Base-by-base conservation (phyloP, 1,140 invertebrate species). In the Heliothis subflexa region DNA sequence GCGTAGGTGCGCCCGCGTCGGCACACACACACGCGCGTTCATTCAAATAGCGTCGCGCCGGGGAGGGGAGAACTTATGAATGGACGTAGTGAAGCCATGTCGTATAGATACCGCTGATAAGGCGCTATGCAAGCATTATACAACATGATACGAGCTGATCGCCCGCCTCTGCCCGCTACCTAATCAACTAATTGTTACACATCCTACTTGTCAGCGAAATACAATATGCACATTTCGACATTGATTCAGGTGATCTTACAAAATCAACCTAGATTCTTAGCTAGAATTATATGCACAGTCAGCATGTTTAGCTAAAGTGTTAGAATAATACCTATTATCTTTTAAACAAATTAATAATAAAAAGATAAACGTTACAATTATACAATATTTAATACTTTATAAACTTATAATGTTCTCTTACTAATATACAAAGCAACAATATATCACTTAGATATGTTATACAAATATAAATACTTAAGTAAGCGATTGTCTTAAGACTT, bases 101-200 rank as follows among this genome's bases (percentile, higher is more conserved):
- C 86, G 87, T 86, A 85, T 80, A 89, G 91, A 94, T 94, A 92
- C 81, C 88, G 86, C 85, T 93, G 91, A 93, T 93, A 93, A 92
- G 84, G 82, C 85, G 86, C 83, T 85, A 81, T 84, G 85, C 85
- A 77, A 82, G 77, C 83, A 82, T 86, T 84, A 86, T 84, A 84
- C 74, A 84, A 81, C 78, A 72, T 74, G 81, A 85, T 85, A 83
- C 78, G 74, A 47, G 68, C 71, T 25, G 68, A 71, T 71, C 68
- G 52, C 50, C 13, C 52, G n/a, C 50, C 68, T 25, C 11, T 11
- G 7, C 40, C 49, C 50, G 52, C 68, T 71, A 49, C 68, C 47
- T 50, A 52, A 70, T 71, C 25, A 28, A 71, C 68, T 71, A 71
- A 71, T 71, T 52, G 28, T 55, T 71, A 13, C 45, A 71, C 68